phyloP scores from a whole-genome alignment of 2,888 invertebrate genomes.

The Linnaemya tessellans region DNA sequence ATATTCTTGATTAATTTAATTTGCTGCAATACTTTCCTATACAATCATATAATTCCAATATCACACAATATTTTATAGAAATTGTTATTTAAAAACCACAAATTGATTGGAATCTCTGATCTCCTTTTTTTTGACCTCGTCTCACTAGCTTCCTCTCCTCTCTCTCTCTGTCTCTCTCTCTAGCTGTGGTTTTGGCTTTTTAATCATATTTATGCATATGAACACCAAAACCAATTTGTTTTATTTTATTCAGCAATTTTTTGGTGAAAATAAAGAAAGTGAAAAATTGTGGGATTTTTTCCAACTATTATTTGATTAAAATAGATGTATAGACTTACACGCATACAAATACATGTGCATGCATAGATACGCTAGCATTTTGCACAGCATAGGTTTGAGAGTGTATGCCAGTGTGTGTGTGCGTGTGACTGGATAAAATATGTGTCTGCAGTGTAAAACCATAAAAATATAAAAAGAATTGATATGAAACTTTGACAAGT shows the following conservation, averaged over 20 bases:
- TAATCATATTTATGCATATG: slow-evolving; percentile 65
- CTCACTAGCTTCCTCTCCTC: too few species aligned
- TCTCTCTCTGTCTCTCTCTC: neutral
- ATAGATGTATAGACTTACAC: slow-evolving; percentile 23
- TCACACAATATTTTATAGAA: slow-evolving; percentile 27
- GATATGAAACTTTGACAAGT: slow-evolving; percentile 63
- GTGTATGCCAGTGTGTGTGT: neutral
- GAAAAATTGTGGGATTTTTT: slow-evolving; percentile 60
- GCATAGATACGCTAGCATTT: neutral
- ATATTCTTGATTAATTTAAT: neutral
- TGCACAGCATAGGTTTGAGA: neutral
- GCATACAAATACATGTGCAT: neutral
- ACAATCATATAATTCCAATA: neutral
- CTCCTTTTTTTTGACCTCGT: neutral
- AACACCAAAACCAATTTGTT: slow-evolving; percentile 52
- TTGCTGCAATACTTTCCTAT: slow-evolving; percentile 18
- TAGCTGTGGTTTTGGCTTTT: slow-evolving; percentile 38
- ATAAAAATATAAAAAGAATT: slow-evolving; percentile 51
- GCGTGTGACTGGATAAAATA: neutral
- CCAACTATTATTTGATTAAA: slow-evolving; percentile 66
- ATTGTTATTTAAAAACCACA: slow-evolving; percentile 46
- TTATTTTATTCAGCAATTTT: slow-evolving; percentile 18
- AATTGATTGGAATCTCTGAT: slow-evolving; percentile 62
- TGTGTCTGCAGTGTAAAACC: slow-evolving; percentile 30
- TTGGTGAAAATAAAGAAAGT: slow-evolving; percentile 40